These are phyloP conservation scores for Acleris literana DNA, from an alignment of 2,888 invertebrate genomes.

Conservation along the genomic window DNA sequence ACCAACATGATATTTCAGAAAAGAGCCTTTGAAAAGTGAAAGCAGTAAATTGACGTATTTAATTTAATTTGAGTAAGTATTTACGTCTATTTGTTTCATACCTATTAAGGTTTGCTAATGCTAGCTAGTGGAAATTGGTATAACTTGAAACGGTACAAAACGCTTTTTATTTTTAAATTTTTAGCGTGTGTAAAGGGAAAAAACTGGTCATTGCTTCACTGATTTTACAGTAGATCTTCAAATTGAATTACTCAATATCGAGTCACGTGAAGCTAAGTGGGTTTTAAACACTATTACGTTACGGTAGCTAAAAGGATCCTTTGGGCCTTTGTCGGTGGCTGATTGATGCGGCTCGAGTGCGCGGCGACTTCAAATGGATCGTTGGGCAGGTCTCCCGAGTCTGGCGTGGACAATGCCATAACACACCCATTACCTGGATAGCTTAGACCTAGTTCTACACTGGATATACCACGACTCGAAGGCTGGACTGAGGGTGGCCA, in stretches of 20 bases:
- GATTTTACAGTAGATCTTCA: constrained; percentile 3
- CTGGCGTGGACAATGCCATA: neutral
- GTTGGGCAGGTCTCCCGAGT: neutral
- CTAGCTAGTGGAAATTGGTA: neutral
- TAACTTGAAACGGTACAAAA: neutral
- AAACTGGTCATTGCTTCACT: neutral
- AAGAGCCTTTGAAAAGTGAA: neutral
- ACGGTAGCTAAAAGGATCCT: constrained; percentile 60
- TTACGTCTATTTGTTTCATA: too few relatives aligned
- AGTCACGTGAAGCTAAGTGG: constrained; percentile 61
- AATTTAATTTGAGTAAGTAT: too few relatives aligned
- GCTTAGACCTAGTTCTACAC: too few relatives aligned
- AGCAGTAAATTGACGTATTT: too few relatives aligned
- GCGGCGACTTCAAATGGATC: neutral
- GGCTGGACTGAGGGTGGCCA: too few relatives aligned
- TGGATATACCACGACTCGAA: too few relatives aligned
- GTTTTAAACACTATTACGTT: constrained; percentile 67
- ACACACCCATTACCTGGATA: too few relatives aligned
- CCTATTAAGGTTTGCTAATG: too few relatives aligned
- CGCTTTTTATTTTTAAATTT: neutral
- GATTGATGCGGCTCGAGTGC: constrained; percentile 20
- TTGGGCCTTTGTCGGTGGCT: constrained; percentile 37
- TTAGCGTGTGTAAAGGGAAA: neutral
- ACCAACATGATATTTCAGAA: constrained; percentile 14
- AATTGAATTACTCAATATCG: constrained; percentile 49